Evolutionary conservation across 2,888 invertebrate genomes (phyloP), one percentile per base, ranked within the genome.

Genomic region (Drosophila stalkeri): DNA sequence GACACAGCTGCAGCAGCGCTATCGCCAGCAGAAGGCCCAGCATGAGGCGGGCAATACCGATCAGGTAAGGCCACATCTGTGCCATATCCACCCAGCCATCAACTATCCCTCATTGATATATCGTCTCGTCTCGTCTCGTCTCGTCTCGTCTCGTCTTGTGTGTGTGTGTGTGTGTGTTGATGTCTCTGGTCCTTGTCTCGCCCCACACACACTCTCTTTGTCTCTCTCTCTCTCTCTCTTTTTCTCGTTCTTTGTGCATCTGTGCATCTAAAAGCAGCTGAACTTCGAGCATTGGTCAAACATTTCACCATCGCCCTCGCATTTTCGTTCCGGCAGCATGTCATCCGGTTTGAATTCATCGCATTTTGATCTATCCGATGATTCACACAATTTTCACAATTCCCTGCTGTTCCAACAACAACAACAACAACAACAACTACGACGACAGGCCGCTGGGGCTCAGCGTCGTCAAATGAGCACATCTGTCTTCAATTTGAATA

Each of bases 401-500:
- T 90, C 91, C 83, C 66, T 90, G 89, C 84, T 92, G 92, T 81
- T 91, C 74, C 90, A 92, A 81, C 91, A 90, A 64, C 86, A 80
- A 74, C 86, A 78, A 74, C 86, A 78, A 69, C 90, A 92, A 81
- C 91, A 88, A 62, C 86, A 80, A 74, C 86, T 76, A 69, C 77
- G 60, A 67, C 90, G 89, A 76, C 90, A 90, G 91, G 76, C 86
- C 47, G 90, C 73, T 2, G 82, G 79, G 61, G 82, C 77, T 9
- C 87, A 86, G 59, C 75, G 90, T 5, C 84, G 90, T 11, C 77
- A 86, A 80, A 93, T 93, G 91, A 94, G 94, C 77, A 91, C 94
- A 16, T 95, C 95, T 5, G 94, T 94, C 41, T 94, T 94, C 79
- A 94, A 95, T 90, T 87, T 95, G 56, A 94, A 94, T 80, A 91